A percentile compares a stretch with the other conserved stretches of the same genome.
Conservation (phyloP, 2,797 vertebrate genomes). For the Tadarida brasiliensis region DNA sequence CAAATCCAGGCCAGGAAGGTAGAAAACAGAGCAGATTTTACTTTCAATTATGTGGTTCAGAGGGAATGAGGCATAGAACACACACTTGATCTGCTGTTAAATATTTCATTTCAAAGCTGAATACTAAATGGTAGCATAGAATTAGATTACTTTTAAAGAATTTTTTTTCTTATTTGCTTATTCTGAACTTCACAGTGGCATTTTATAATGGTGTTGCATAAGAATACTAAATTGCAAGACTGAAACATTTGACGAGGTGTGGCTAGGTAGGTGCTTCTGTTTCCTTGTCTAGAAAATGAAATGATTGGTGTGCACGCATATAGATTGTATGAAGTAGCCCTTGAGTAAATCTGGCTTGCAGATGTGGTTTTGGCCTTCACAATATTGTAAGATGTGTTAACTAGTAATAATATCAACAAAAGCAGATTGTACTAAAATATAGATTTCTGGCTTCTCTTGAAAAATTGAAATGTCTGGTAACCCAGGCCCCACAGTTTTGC, state of each 20-base stretch:
- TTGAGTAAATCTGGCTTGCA: constrained; percentile 2
- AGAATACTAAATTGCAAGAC: neutral
- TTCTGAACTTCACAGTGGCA: constrained; percentile 67
- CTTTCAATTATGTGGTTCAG: neutral
- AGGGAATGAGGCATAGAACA: constrained; percentile 13
- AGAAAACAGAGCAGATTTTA: constrained; percentile 80
- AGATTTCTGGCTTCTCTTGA: constrained; percentile 41
- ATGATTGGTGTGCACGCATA: neutral
- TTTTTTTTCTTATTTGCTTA: constrained; percentile 70
- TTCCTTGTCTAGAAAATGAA: constrained; percentile 1
- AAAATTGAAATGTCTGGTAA: neutral
- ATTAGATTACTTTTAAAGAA: constrained; percentile 79
- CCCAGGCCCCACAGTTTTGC: neutral
- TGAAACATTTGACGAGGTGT: neutral
- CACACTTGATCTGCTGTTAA: constrained; percentile 73
- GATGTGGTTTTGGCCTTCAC: neutral
- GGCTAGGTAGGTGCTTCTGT: neutral
- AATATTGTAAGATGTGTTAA: neutral
- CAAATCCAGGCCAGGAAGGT: constrained; percentile 80
- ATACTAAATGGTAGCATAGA: constrained; percentile 72
- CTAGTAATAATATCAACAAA: neutral
- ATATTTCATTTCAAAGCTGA: constrained; percentile 80
- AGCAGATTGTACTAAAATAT: neutral
- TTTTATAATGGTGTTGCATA: constrained; percentile 19
- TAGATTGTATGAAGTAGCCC: neutral